phyloP scores from a whole-genome alignment of 2,113 vertebrate species.

The Otolemur garnettii region DNA sequence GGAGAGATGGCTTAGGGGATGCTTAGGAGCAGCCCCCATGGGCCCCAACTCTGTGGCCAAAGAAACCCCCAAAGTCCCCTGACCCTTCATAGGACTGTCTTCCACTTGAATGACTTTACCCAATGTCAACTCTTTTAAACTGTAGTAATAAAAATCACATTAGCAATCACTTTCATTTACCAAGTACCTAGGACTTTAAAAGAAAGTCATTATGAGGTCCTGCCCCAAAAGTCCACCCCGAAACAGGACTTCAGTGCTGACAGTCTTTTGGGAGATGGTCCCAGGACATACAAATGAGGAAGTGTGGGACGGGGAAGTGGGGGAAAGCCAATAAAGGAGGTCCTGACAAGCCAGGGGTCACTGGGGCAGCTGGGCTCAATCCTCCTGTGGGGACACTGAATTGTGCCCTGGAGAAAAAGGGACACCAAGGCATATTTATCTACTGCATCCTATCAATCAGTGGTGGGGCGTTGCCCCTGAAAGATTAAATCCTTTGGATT shows the following conservation, averaged over 20 bases:
- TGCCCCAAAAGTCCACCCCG: background rate
- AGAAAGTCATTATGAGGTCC: background rate
- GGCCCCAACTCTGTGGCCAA: background rate
- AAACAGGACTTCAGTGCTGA: background rate
- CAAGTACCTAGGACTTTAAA: background rate
- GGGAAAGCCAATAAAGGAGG: background rate
- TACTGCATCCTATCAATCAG: background rate
- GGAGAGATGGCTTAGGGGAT: background rate
- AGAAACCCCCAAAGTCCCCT: background rate
- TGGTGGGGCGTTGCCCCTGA: background rate
- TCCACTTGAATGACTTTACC: background rate
- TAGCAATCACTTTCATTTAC: background rate
- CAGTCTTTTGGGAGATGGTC: constrained; percentile 16
- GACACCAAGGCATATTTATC: background rate
- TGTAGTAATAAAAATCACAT: background rate
- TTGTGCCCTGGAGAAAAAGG: background rate
- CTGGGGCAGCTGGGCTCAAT: background rate
- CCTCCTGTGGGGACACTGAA: background rate
- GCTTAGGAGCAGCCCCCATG: background rate
- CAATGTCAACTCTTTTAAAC: background rate
- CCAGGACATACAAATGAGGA: background rate
- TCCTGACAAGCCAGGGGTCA: background rate
- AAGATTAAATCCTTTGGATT: background rate
- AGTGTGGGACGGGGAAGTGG: background rate
- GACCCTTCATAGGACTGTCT: background rate